Evolutionary conservation across 1,140 invertebrate genomes (phyloP), one percentile per base, ranked within the genome.

Genomic region (Hypsibius dujardini): DNA sequence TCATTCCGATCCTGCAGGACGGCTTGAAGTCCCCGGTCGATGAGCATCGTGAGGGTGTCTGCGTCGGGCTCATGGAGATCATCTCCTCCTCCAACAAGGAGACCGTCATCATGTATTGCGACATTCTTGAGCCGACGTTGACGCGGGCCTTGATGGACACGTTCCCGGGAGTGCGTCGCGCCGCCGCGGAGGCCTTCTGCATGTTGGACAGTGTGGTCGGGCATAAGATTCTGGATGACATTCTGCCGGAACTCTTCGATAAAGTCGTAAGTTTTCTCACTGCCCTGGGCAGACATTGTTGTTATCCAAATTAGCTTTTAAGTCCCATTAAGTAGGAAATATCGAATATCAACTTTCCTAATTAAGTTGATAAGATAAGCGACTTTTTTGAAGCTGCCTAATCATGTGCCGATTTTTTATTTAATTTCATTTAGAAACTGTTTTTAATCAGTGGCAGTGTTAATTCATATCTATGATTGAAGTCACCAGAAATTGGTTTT

Each of bases 21-120:
- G 93, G 94, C 1, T 81, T 98, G 59, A 87, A 93, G 75, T 95
- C 92, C 1, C 87, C 92, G 69, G 85, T 89, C 69, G 79, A 90
- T 3, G 94, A 97, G 81, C 92, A 97, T 79, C 83, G 95, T 46
- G 92, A 98, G 81, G 95, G 95, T 75, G 95, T 98, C 12, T 97
- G 95, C 79, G 96, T 98, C 78, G 95, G 95, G 2, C 82, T 99
- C 1, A 92, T 90, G 1, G 96, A 99, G 84, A 98, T 99, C 75
- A 95, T 98, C 87, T 86, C 87, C 1, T 95, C 93, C 59, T 97
- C 93, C 1, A 94, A 90, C 70, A 86, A 87, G 76, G 95, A 98
- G 75, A 95, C 96, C 87, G 89, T 95, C 2, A 80, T 93, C 1
- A 88, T 88, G 1, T 95, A 94, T 80, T 90, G 94, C 1, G 90